Conservation (phyloP, 2,113 vertebrate genomes). For the Felis chaus region DNA sequence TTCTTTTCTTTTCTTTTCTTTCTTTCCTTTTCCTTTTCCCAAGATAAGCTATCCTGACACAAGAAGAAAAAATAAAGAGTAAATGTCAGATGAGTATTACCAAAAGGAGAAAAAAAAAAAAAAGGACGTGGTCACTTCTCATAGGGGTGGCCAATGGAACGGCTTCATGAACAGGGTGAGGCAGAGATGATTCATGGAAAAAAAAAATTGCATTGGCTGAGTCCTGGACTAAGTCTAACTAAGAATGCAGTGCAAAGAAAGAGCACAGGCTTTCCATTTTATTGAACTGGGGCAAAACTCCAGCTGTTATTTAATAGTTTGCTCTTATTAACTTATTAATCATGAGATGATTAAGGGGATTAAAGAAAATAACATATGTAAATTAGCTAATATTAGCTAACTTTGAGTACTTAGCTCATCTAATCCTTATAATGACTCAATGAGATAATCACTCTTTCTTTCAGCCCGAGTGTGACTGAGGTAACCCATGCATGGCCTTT, state of each 20-base stretch:
- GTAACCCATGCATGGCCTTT: neutral
- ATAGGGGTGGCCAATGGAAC: neutral
- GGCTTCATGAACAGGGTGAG: neutral
- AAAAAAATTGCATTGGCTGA: neutral
- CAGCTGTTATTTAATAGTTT: constrained; percentile 39
- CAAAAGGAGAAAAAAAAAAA: neutral
- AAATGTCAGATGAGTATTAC: neutral
- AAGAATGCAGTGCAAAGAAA: neutral
- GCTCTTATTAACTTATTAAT: constrained; percentile 56
- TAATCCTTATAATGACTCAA: constrained; percentile 34
- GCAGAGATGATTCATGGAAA: neutral
- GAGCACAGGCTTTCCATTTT: neutral
- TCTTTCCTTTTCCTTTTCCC: neutral
- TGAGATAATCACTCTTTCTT: neutral
- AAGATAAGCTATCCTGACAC: neutral
- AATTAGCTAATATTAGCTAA: constrained; percentile 33
- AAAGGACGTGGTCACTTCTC: neutral
- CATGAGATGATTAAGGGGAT: constrained; percentile 46
- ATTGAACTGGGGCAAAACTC: neutral
- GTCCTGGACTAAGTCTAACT: neutral
- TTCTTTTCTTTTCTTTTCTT: neutral
- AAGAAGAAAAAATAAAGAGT: neutral
- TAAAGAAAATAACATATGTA: constrained; percentile 36
- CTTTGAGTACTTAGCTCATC: neutral
- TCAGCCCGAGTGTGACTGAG: neutral